These are phyloP conservation scores for Drosophila paracracens DNA, from an alignment of 2,888 invertebrate genomes.

Conservation along the genomic window DNA sequence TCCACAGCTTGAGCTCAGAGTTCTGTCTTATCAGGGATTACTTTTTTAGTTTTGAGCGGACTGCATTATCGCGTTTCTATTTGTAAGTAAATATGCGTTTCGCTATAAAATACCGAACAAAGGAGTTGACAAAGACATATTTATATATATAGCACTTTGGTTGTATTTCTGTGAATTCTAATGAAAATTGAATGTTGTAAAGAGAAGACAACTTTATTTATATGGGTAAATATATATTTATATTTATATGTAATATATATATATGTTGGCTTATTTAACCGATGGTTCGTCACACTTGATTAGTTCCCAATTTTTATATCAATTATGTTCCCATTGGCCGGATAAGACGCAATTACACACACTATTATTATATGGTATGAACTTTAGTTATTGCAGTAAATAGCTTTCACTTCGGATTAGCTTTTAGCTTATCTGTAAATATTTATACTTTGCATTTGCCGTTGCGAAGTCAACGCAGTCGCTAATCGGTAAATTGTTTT, in stretches of 20 bases:
- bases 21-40: slow-evolving; percentile 13
- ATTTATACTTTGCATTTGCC: neutral
- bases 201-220: neutral
- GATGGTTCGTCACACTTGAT: too few species aligned
- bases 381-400: slow-evolving; percentile 22
- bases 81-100: neutral
- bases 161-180: neutral
- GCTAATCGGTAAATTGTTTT: slow-evolving; percentile 33
- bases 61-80: neutral
- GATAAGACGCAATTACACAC: neutral
- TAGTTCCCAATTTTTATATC: neutral
- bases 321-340: neutral
- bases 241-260: too few species aligned
- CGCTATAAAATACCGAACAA: slow-evolving; percentile 14
- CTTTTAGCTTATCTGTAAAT: slow-evolving; percentile 12
- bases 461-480: neutral
- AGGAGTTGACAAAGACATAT: slow-evolving; percentile 1
- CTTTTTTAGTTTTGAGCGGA: neutral
- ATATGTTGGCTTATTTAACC: too few species aligned
- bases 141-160: neutral
- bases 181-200: neutral
- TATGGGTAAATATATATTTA: neutral
- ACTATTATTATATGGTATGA: neutral
- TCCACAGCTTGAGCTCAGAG: neutral
- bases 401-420: slow-evolving; percentile 3